Evolutionary conservation across 2,113 vertebrate species (phyloP), one percentile per base, ranked within the genome.

Genomic region (Mus pahari): DNA sequence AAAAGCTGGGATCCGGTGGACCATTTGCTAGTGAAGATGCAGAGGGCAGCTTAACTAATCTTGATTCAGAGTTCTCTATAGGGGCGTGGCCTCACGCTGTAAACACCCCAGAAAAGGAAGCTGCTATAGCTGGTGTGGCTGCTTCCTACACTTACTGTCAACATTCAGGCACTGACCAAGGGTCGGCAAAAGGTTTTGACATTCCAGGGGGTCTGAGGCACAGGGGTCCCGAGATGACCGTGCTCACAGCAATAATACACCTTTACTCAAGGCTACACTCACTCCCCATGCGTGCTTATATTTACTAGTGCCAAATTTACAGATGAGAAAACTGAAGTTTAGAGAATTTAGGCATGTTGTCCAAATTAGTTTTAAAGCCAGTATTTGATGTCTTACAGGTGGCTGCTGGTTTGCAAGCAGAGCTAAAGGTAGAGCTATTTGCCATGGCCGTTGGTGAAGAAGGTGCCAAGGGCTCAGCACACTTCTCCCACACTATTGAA

Each of bases 351-450:
- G 50, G 24, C 81, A n/a, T 53, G 24, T 91, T 82, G 64, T 45
- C 36, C 45, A 64, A 66, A 58, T 75, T 53, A 39, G 16, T 68
- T 36, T 86, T 70, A 79, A 88, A 91, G 4, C 14, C 60, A 12
- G 53, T 19, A 39, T 45, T 33, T 71, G 88, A n/a, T 98, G 17
- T 97, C 93, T 95, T 86, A 10, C 53, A 99, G 99, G 99, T 99
- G 96, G 98, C 99, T 11, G 98, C 99, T 82, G 99, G 99, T 39
- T 95, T 99, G 98, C 98, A 99, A 1, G 97, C 97, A 7, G 97
- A 99, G 14, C 98, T 99, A 95, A 98, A 98, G 81, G 97, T 99
- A 62, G 98, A 99, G 97, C 96, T 99, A 74, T 98, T 98, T 75
- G 98, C 99, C 94, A 98, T 98, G 98, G 96, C 97, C 19, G 12